Evolutionary conservation across 2,113 vertebrate species (phyloP).

Genomic region (Taurulus bubalis): DNA sequence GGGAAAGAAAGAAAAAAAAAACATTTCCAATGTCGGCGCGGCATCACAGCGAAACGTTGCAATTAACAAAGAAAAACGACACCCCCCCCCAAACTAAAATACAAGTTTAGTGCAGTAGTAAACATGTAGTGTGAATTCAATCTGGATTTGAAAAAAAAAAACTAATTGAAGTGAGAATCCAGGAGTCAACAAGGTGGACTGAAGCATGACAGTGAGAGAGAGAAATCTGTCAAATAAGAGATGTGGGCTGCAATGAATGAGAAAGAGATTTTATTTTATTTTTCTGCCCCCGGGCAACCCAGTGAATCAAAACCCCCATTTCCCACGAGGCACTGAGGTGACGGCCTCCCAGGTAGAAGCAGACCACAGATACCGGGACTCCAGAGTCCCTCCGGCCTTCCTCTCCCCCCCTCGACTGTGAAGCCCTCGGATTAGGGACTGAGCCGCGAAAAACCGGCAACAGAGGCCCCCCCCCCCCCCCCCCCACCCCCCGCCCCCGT

Average conservation of each 20-base stretch:
- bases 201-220: conserved; percentile 10
- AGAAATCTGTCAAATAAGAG: conserved; percentile 9
- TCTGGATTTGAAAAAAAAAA: conserved; percentile 27
- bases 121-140: background rate
- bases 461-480: background rate
- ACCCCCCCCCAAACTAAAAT: background rate
- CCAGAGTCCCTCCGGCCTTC: conserved; percentile 7
- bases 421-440: conserved; percentile 30
- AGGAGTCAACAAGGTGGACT: conserved; percentile 4
- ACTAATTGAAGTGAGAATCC: background rate
- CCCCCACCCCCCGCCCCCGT: no score
- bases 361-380: conserved; percentile 41
- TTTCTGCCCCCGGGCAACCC: conserved; percentile 10
- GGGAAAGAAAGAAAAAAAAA: background rate
- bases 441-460: background rate
- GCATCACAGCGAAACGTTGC: conserved; percentile 14
- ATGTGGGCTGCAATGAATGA: conserved; percentile 24
- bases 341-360: conserved; percentile 34
- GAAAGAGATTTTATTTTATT: background rate
- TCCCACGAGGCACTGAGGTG: conserved; percentile 59
- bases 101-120: background rate
- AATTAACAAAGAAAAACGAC: conserved; percentile 32
- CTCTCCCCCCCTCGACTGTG: background rate
- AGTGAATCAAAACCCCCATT: conserved; percentile 62
- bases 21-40: background rate